Percentiles rank a stretch among this genome's conserved stretches.
These are phyloP conservation scores for Cyprinodon variegatus DNA, from an alignment of 2,113 vertebrate species.

Conservation along the genomic window DNA sequence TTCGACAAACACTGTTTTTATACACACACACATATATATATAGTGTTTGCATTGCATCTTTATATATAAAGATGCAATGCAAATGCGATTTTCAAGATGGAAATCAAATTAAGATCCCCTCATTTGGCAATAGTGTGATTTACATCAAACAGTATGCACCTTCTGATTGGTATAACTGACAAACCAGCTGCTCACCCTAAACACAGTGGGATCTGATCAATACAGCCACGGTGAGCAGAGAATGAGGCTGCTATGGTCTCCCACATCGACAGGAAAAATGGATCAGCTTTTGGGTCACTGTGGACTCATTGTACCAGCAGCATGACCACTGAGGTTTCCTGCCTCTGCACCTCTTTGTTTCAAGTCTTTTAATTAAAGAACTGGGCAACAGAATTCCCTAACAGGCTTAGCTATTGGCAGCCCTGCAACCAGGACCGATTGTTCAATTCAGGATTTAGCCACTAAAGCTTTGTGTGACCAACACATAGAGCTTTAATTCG, in stretches of 20 bases:
- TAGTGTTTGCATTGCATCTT: too few species aligned
- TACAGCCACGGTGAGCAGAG: constrained; percentile 60
- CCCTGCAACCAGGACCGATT: constrained; percentile 60
- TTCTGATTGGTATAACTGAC: constrained; percentile 49
- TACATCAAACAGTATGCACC: constrained; percentile 2
- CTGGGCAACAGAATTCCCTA: constrained; percentile 71
- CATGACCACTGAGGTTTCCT: constrained; percentile 69
- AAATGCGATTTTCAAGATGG: too few species aligned
- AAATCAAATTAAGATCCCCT: background rate
- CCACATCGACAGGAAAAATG: constrained; percentile 74
- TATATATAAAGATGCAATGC: too few species aligned
- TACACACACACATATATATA: background rate
- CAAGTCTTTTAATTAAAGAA: constrained; percentile 75
- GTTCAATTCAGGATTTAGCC: constrained; percentile 68
- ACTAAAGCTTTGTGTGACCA: constrained; percentile 60
- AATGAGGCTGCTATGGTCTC: constrained; percentile 57
- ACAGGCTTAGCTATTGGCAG: constrained; percentile 76
- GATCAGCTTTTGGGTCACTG: constrained; percentile 72
- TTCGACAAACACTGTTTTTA: constrained; percentile 12
- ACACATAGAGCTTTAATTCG: constrained; percentile 55
- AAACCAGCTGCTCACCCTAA: constrained; percentile 66
- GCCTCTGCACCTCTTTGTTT: constrained; percentile 70
- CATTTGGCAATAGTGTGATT: background rate
- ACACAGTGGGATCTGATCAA: constrained; percentile 71
- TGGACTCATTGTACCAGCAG: constrained; percentile 70